Evolutionary conservation across 2,888 invertebrate species (phyloP), one percentile per base, ranked within the genome.

Genomic region (Helleia helle): DNA sequence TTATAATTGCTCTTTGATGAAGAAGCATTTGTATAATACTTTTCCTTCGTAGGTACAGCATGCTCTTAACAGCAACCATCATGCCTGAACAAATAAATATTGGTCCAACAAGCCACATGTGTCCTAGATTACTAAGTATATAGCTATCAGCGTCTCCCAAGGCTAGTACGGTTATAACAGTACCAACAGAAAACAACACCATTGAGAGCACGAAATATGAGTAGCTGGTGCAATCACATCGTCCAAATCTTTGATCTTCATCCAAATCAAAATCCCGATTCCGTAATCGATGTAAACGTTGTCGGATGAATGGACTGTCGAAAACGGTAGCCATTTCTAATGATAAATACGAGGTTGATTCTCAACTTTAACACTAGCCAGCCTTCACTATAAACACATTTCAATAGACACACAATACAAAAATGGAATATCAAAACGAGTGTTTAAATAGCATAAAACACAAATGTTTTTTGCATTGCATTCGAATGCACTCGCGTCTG

Each of bases 41-140:
- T 62, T 89, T 89, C 61, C 88, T 81, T 52, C 89, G 77, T 49
- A 90, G 72, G 65, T 89, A 89, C 36, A 90, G 64, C 80, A 89
- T 87, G 57, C 89, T 89, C 60, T 89, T 89, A n/a, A 89, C 87
- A 30, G 89, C 89, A 40, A 90, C 87, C 89, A 89, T 89, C 71
- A 89, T 86, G 50, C 89, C 89, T 48, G 89, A 89, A 70, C 89
- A 88, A 62, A 89, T 88, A 62, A 89, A 89, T 60, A 89, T 88
- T 39, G 89, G 89, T 44, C 89, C 89, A 44, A 89, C 88, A 9
- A 89, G 81, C 89, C 89, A 89, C 89, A 89, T 88, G 76, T 89
- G 89, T 47, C 89, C 89, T 52, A 90, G 72, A 70, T 87, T 87
- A 52, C 71, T 86, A 52, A 88, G 84, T 54, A 89, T 83, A 54